Percentiles rank a stretch among this genome's conserved stretches.
These are phyloP conservation scores for Engraulis encrasicolus DNA, from an alignment of 2,113 vertebrate genomes.

Conservation along the genomic window DNA sequence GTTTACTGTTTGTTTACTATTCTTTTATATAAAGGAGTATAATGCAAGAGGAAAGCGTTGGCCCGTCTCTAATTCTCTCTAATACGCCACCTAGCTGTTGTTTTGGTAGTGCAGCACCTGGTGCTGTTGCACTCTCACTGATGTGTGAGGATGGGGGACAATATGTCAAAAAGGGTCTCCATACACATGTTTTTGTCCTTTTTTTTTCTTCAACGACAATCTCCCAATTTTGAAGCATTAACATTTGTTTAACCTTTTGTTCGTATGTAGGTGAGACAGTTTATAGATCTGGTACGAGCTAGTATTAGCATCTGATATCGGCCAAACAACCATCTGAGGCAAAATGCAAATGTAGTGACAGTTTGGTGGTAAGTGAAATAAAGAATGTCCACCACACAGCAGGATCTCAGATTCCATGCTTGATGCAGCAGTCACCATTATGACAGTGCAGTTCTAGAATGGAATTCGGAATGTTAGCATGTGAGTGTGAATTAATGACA, in stretches of 20 bases:
- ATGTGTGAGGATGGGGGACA: too few species aligned
- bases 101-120: too few species aligned
- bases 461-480: background rate
- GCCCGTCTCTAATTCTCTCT: too few species aligned
- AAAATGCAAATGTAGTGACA: background rate
- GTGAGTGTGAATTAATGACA: background rate
- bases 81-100: too few species aligned
- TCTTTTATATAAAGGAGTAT: too few species aligned
- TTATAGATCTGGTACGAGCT: constrained; percentile 18
- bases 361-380: background rate
- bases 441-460: background rate
- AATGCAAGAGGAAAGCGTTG: too few species aligned
- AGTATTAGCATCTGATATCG: too few species aligned
- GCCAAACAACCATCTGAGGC: background rate
- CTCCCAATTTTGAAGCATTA: too few species aligned
- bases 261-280: background rate
- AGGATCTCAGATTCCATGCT: background rate
- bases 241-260: background rate
- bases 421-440: background rate
- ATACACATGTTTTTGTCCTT: too few species aligned
- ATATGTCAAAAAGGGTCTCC: too few species aligned
- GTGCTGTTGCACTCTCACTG: background rate
- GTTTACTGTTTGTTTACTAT: too few species aligned
- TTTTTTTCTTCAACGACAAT: too few species aligned
- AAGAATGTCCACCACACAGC: background rate